A percentile compares a stretch with the other conserved stretches of the same genome.
phyloP scores from a whole-genome alignment of 2,888 invertebrate genomes.

The Thalpophila matura region DNA sequence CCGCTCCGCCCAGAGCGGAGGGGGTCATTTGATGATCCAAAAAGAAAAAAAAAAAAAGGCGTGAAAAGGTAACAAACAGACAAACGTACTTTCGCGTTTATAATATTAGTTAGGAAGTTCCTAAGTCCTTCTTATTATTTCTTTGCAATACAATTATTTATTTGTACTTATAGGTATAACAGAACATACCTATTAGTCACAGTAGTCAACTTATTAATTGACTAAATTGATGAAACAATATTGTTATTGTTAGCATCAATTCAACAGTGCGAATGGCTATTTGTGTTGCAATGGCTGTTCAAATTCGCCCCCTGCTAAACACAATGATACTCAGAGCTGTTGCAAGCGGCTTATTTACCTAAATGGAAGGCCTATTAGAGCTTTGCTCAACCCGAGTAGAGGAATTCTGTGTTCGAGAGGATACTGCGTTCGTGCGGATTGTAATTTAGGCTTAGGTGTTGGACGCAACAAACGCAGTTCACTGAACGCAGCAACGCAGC shows the following conservation, averaged over 20 bases:
- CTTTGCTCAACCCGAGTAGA: constrained; percentile 26
- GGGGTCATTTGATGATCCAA: too few relatives aligned
- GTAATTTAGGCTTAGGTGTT: constrained; percentile 1
- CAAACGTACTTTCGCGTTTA: too few relatives aligned
- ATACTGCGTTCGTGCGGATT: constrained; percentile 15
- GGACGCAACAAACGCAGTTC: too few relatives aligned
- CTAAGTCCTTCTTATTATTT: too few relatives aligned
- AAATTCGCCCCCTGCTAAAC: constrained; percentile 34
- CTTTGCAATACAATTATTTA: too few relatives aligned
- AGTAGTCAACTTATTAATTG: too few relatives aligned
- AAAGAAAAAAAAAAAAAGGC: too few relatives aligned
- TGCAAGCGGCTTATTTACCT: constrained; percentile 47
- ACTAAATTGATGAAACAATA: constrained; percentile 33
- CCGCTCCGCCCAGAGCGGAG: too few relatives aligned
- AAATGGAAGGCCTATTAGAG: constrained; percentile 44
- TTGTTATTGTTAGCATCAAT: constrained; percentile 47
- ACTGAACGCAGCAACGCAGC: neutral
- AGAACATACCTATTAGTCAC: too few relatives aligned
- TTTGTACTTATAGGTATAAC: too few relatives aligned
- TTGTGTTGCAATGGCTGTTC: constrained; percentile 41
- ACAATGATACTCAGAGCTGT: constrained; percentile 29
- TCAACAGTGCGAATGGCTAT: constrained; percentile 27
- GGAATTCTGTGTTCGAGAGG: constrained; percentile 3
- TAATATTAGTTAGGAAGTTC: too few relatives aligned
- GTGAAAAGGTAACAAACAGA: too few relatives aligned